Percentiles rank a stretch among this genome's conserved stretches.
phyloP scores from a whole-genome alignment of 2,113 vertebrate species.

The Nyctereutes procyonoides region DNA sequence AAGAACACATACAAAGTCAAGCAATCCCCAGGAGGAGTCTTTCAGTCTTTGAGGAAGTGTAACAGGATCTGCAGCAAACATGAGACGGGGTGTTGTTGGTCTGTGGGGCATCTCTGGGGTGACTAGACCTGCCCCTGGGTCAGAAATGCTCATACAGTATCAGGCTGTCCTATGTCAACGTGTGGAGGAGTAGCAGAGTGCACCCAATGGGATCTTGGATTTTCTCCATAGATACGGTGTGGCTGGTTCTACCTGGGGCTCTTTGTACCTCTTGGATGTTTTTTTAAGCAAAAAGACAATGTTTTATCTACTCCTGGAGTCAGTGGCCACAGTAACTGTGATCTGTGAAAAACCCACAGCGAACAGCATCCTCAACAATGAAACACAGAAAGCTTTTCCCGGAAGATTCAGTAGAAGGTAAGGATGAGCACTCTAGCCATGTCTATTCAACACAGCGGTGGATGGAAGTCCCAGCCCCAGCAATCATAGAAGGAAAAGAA shows the following conservation, averaged over 20 bases:
- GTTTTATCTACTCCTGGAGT: not conserved
- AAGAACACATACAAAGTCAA: not conserved
- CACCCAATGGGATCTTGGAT: rapidly evolving
- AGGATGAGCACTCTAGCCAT: too few relatives aligned
- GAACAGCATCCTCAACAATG: not conserved
- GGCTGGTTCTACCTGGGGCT: not conserved
- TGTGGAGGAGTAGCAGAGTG: rapidly evolving
- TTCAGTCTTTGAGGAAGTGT: too few relatives aligned
- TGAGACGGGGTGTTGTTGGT: rapidly evolving
- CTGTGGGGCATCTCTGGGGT: not conserved
- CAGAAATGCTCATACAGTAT: not conserved
- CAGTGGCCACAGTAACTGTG: rapidly evolving
- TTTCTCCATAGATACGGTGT: not conserved
- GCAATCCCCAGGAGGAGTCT: not conserved
- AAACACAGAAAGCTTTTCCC: not conserved
- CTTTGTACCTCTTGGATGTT: not conserved
- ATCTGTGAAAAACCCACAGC: not conserved
- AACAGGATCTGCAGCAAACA: too few relatives aligned
- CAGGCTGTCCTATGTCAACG: rapidly evolving
- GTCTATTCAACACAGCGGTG: rapidly evolving
- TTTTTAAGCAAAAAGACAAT: not conserved
- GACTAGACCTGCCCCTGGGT: rapidly evolving
- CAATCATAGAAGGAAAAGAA: not conserved
- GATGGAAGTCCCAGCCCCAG: not conserved
- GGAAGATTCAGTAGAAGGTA: not conserved